Base-by-base conservation (phyloP, 2,888 invertebrate species). In the Rapana venosa region DNA sequence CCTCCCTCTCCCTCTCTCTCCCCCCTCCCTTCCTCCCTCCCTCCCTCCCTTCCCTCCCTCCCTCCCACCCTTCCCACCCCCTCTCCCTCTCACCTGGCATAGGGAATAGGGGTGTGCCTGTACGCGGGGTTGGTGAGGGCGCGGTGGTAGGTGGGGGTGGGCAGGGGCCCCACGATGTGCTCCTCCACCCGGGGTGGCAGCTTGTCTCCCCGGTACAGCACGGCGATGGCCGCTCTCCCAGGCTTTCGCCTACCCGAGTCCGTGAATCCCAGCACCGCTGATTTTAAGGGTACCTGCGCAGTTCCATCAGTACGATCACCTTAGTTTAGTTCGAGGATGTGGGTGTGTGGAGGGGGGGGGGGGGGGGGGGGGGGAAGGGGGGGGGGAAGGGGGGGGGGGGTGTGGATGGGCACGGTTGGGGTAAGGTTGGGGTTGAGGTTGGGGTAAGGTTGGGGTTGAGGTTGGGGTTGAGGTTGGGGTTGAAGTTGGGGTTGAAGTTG, bases 91-190 rank as follows among this genome's bases (percentile, higher is more conserved):
- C 47, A 89, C 89, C 87, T 87, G 79, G 91, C 89, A 61, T 93
- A 95, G 17, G 95, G 95, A 36, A 95, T 93, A 5, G 94, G 94
- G 8, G 92, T 92, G 47, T 91, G 91, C 0, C 93, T 91, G 89
- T 94, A 94, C 0, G 93, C 91, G 0, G 94, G 94, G 90, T 93
- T 94, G 88, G 93, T 92, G 13, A 93, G 92, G 17, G 92, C 91
- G 30, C 89, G 90, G 35, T 94, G 92, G 88, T 92, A 93, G n/a
- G 81, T 92, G 0, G 94, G 95, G 0, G 90, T 90, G 6, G 95
- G 95, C 26, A 95, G 88, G 2, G 94, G 94, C 1, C 94, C 94
- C 8, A 95, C 95, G 32, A 93, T 91, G 90, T 94, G 95, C 89
- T 95, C 95, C 89, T 95, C 94, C 1, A 95, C 93, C 30, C 92